Evolutionary conservation across 2,888 invertebrate genomes (phyloP), one percentile per base, ranked within the genome.

Genomic region (Cremastinae sp.): DNA sequence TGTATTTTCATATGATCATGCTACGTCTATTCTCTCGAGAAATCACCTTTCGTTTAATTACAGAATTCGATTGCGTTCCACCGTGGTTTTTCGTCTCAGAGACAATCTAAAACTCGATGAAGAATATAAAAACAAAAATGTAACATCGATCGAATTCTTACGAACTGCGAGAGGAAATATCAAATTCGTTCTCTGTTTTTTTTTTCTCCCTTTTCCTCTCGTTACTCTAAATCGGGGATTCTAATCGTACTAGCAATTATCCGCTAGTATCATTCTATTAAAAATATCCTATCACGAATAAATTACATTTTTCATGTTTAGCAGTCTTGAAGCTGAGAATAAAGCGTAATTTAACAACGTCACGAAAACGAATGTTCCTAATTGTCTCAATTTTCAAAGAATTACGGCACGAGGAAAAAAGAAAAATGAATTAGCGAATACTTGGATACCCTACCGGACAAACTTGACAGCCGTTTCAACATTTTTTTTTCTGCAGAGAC

Each of bases 321-420:
- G 59, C 66, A 66, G 66, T 66, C 45, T 73, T 47, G 20, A 65
- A 66, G 65, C 53, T 59, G 66, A 73, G 59, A 73, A 66, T 59
- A 41, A 59, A 22, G 43, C 37, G 61, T 51, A 43, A 47, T 20
- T 37, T 47, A 53, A 53, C 41, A 45, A 66, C 22, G 41, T 58
- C 22, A 58, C 39, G 10, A 43, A 64, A 65, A 65, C 12, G 39
- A 58, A 37, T 28, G 28, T 28, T 28, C 2, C 7, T 47, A 10
- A 49, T 49, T 14, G 14, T 47, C 43, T 39, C 58, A 37, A 58
- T 47, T 68, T 45, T 20, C 14, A 14, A 7, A 39, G 8, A 49
- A 9, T 1, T 18, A 18, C 35, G 16, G 7, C n/a, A 16, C 37
- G 16, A 49, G 9, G 39, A 37, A 47, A 7, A 7, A 49, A 18